Evolutionary conservation across 2,113 vertebrate genomes (phyloP), one percentile per base, ranked within the genome.

Genomic region (Tetraodon nigroviridis): DNA sequence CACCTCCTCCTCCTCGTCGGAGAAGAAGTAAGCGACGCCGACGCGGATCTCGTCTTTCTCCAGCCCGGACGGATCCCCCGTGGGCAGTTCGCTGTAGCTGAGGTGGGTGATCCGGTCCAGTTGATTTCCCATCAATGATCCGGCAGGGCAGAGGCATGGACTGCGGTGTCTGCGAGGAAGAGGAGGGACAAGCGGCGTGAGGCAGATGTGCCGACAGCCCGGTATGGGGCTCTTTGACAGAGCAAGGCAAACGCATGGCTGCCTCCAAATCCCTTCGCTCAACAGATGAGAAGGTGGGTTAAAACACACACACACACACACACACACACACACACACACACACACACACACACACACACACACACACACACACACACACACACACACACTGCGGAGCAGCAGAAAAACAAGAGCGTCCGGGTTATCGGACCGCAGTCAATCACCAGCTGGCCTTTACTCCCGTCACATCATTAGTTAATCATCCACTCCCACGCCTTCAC

Each of bases 61-160:
- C 69, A 98, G 92, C 82, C 97, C 97, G 73, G 96, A 97, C 75
- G 97, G 97, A 91, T 99, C 97, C 80, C 97, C 97, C 47, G 97
- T 99, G 86, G 97, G 97, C 92, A 99, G 87, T 85, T 99, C 97
- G 88, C 96, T 99, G 91, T 99, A 99, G 93, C 90, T 98, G 89
- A 99, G 95, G 92, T 98, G 96, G 87, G 96, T 99, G 92, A 99
- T 98, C 92, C 97, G 94, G 89, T 98, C 97, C 92, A 99, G 95
- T 97, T 99, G 97, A 90, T 99, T 99, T 93, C 97, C 97, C 97
- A 99, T 99, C 97, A 98, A 98, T 95, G 94, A 94, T 91, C 89
- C 86, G 92, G 89, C 93, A 89, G 89, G 86, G 89, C 87, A 89
- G 90, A 91, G 92, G 88, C 91, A 93, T 90, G 88, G 91, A 92